phyloP scores from a whole-genome alignment of 2,113 vertebrate species.

The Erpornis zantholeuca region DNA sequence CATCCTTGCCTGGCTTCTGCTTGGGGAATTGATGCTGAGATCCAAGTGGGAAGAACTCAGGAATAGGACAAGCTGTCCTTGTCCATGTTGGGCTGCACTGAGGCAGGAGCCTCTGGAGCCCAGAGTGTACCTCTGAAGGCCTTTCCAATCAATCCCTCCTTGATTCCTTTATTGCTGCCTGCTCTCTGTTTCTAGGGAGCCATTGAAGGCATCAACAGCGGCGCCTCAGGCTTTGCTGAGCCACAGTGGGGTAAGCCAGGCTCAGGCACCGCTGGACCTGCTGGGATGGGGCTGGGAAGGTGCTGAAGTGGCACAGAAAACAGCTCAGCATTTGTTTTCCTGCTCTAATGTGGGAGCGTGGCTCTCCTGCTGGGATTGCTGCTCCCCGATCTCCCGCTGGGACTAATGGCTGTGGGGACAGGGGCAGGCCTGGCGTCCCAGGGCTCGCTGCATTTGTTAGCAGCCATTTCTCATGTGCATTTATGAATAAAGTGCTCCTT shows the following conservation, averaged over 20 bases:
- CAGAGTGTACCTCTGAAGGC: too few relatives aligned
- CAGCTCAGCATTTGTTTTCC: background rate
- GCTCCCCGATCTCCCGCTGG: rapidly evolving
- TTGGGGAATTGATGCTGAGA: too few relatives aligned
- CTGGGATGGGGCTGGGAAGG: background rate
- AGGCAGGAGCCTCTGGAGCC: too few relatives aligned
- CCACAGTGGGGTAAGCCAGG: too few relatives aligned
- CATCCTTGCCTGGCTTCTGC: too few relatives aligned
- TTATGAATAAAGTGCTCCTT: background rate
- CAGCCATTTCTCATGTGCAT: background rate
- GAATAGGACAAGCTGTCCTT: too few relatives aligned
- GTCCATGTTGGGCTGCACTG: too few relatives aligned
- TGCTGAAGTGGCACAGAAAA: background rate
- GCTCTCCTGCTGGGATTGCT: background rate
- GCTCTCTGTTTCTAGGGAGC: too few relatives aligned
- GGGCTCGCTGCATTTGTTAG: background rate
- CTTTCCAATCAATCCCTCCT: too few relatives aligned
- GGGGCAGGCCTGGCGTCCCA: background rate
- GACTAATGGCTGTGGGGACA: background rate
- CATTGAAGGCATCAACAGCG: too few relatives aligned
- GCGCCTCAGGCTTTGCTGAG: background rate
- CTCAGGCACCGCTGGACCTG: rapidly evolving
- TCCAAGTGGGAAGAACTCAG: too few relatives aligned
- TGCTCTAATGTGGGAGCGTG: background rate
- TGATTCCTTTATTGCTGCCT: too few relatives aligned